Evolutionary conservation across 2,113 vertebrate genomes (phyloP).

Genomic region (Apaloderma vittatum): DNA sequence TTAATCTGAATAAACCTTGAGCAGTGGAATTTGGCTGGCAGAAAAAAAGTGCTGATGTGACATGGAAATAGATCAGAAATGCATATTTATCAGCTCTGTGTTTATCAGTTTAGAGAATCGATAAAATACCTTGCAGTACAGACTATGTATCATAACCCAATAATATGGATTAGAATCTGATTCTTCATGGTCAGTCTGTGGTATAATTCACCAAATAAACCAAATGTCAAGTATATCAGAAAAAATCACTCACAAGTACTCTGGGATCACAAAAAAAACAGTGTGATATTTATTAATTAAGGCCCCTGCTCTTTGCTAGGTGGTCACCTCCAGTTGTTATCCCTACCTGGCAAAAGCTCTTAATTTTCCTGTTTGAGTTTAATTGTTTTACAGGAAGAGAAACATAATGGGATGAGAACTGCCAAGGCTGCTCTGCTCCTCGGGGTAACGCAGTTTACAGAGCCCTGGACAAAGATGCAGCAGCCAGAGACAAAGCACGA

Average conservation of each 20-base stretch:
- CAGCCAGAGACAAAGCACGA: neutral
- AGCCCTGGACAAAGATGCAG: neutral
- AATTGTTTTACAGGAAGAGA: neutral
- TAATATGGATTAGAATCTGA: neutral
- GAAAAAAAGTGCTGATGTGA: fast-evolving
- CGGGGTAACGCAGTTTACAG: neutral
- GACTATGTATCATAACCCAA: neutral
- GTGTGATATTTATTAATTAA: neutral
- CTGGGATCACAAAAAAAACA: neutral
- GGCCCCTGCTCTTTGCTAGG: neutral
- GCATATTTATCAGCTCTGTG: neutral
- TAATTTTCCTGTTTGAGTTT: neutral
- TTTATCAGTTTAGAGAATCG: neutral
- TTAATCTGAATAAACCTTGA: neutral
- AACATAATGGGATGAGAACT: neutral
- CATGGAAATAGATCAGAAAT: neutral
- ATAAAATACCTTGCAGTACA: neutral
- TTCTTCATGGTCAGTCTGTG: neutral
- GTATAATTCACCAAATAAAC: neutral
- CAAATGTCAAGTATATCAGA: neutral
- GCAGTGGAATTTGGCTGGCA: neutral
- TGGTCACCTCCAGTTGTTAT: neutral
- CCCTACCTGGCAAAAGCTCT: neutral
- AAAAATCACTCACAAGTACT: neutral
- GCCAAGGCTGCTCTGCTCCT: neutral